phyloP scores from a whole-genome alignment of 2,797 vertebrate genomes.

The Hippopotamyrus pictus region DNA sequence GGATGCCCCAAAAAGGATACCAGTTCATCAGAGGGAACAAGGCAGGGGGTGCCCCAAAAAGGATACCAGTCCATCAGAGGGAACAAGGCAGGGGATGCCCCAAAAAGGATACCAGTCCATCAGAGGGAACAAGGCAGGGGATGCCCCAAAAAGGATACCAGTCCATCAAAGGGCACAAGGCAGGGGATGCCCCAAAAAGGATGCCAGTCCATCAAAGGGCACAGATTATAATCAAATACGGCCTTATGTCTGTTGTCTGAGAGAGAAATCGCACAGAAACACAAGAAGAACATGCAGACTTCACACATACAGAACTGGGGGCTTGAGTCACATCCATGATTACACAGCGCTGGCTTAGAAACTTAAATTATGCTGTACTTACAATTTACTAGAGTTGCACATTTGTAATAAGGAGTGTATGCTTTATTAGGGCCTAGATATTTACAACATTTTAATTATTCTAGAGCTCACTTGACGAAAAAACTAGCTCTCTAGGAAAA shows the following conservation, averaged over 20 bases:
- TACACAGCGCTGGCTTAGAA: not conserved
- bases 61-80: not conserved
- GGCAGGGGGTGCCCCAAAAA: not conserved
- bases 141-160: not conserved
- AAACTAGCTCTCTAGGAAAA: not conserved
- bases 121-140: not conserved
- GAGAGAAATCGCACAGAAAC: not conserved
- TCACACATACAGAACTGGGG: not conserved
- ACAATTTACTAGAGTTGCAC: not conserved
- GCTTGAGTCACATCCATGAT: not conserved
- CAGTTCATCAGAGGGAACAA: not conserved
- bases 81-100: not conserved
- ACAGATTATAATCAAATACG: not conserved
- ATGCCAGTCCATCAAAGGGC: not conserved
- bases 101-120: not conserved
- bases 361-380: not conserved
- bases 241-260: not conserved
- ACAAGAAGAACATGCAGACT: not conserved
- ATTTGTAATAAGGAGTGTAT: not conserved
- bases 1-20: not conserved
- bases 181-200: not conserved
- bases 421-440: not conserved
- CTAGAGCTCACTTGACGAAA: not conserved
- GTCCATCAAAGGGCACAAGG: not conserved
- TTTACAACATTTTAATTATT: not conserved